phyloP scores from a whole-genome alignment of 2,797 vertebrate genomes.

The Harpagifer antarcticus region DNA sequence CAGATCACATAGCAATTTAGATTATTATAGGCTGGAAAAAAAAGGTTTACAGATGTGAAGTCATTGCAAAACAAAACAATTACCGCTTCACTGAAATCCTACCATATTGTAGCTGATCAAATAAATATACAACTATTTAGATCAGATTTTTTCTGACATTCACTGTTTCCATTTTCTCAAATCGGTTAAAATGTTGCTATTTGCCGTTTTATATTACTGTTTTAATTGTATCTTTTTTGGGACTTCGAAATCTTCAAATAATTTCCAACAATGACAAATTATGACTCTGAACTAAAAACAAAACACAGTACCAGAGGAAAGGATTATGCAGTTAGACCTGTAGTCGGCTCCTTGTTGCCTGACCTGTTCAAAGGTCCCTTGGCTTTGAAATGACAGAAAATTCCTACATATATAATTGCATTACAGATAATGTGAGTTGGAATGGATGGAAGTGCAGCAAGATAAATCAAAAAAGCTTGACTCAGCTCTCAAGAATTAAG shows the following conservation, averaged over 20 bases:
- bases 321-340: not conserved
- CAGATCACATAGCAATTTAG: not conserved
- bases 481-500: conserved; percentile 77
- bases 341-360: not conserved
- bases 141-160: not conserved
- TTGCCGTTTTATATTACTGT: not conserved
- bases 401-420: conserved; percentile 46
- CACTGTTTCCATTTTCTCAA: not conserved
- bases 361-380: conserved; percentile 9
- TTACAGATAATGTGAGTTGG: conserved; percentile 45
- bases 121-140: not conserved
- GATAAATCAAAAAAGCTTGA: conserved; percentile 56
- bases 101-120: not conserved
- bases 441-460: conserved; percentile 39
- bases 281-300: not conserved
- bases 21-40: not conserved
- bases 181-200: not conserved
- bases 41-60: not conserved
- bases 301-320: not conserved
- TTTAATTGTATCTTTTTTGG: not conserved
- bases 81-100: not conserved
- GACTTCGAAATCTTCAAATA: not conserved
- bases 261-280: not conserved
- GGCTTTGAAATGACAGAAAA: conserved; percentile 28
- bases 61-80: not conserved